Base-by-base conservation (phyloP, 1,140 invertebrate genomes). In the Thaumetopoea pityocampa region DNA sequence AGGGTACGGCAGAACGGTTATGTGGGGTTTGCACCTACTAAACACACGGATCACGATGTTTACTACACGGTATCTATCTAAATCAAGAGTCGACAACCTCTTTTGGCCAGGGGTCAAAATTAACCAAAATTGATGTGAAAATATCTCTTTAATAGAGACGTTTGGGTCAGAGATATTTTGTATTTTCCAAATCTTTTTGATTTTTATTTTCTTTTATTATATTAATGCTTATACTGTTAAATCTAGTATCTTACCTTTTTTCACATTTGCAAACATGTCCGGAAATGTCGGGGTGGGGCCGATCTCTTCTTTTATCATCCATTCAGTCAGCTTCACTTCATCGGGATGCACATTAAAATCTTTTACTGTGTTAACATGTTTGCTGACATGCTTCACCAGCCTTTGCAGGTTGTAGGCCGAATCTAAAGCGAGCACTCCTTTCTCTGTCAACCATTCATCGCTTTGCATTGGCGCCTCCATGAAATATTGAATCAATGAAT, bases 401-500 rank as follows among this genome's bases (percentile, higher is more conserved):
- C 51, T 63, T 10, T 80, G 67, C 5, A 80, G 19, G 10, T 40
- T 66, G 19, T 65, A 67, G 2, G 69, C 58, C 0, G 61, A 60
- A 4, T 80, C 70, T 6, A 80, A 36, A 0, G 51, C 56, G 11
- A 54, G 44, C 0, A 74, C 57, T 14, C 67, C 68, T 18, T 47
- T 54, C 7, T 60, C 55, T 14, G 47, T 53, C 6, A 66, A 37
- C 47, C 55, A 68, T 14, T 67, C 48, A 3, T 66, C 62, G 7
- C 53, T 68, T 10, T 69, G 72, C 33, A 68, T 51, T 1, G 67
- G 52, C 4, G 63, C 63, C 5, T 80, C 70, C 1, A 83, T 46
- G 24, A 80, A 80, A 30, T 79, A 71, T 45, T 79, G 58, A 7
- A 83, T 70, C 1, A 83, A 35, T 2, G 72, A 65, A 30, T 70